Base-by-base conservation (phyloP, 92 coral and sea anemone species). In the Actinernus sp. region DNA sequence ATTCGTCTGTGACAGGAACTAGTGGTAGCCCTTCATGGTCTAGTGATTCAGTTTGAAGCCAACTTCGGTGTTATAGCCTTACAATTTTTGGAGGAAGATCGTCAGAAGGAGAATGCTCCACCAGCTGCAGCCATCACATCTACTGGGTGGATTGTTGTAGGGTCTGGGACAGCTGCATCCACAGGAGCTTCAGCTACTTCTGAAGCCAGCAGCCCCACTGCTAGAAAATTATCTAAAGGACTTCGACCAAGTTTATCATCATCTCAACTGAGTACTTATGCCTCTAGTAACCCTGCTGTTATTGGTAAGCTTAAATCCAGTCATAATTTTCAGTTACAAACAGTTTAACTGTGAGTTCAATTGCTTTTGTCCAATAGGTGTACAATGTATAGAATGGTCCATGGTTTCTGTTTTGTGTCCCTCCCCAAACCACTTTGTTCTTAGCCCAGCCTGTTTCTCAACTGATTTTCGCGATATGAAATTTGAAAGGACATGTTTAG, bases 61-160 rank as follows among this genome's bases (percentile, higher is more conserved):
- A 90, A 86, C 79, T 93, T 93, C 82, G 97, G 98, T 23, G 98
- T 93, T 8, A 92, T 93, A 13, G 98, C 98, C 16, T 74, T 93
- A 26, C 98, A 93, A 55, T 90, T 90, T 52, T 70, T 93, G 7
- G 98, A 93, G 12, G 97, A 93, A 55, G 97, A 86, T 68, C 81
- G 92, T 8, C 83, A 72, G 53, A 88, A 71, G 18, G 98, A 93
- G 54, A 90, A 80, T 48, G 89, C 90, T 4, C 98, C 98, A 0
- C 62, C 88, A 10, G 97, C 92, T 18, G 97, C 98, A 13, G 97
- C 98, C 20, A 79, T 93, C 31, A 90, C 98, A 16, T 64, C 98
- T n/a, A 82, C 86, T 64, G 98, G 98, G 19, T 93, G 98, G 98
- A 93, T 93, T 28, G 97, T 93, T 29, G 88, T 93, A 0, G 92